A percentile compares a stretch with the other conserved stretches of the same genome.
Evolutionary conservation across 2,888 invertebrate genomes (phyloP).

Genomic region (Brachypterus glaber): DNA sequence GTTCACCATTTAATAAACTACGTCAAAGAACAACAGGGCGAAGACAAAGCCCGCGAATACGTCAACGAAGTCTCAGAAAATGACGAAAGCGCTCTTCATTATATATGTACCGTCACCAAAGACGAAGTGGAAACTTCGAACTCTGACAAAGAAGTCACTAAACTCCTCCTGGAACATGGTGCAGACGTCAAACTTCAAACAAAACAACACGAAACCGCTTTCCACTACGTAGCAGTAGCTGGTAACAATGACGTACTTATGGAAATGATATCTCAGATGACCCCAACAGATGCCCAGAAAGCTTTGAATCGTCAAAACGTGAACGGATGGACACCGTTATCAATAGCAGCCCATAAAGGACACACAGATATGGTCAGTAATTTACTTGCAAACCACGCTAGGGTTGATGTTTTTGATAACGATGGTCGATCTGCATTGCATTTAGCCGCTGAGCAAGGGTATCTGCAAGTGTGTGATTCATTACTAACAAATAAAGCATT

Average conservation of each 20-base stretch:
- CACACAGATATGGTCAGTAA: constrained; percentile 90
- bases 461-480: constrained; percentile 78
- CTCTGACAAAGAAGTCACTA: constrained; percentile 79
- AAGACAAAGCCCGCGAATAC: constrained; percentile 71
- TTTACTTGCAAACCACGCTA: constrained; percentile 84
- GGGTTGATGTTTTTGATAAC: constrained; percentile 97
- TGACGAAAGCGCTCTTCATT: constrained; percentile 91
- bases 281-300: constrained; percentile 80
- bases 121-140: constrained; percentile 64
- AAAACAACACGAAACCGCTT: constrained; percentile 84
- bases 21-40: constrained; percentile 64
- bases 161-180: constrained; percentile 79
- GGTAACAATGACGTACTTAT: constrained; percentile 92
- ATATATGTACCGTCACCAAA: constrained; percentile 82
- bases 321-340: constrained; percentile 92
- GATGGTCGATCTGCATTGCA: constrained; percentile 94
- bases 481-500: constrained; percentile 93
- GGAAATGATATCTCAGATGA: constrained; percentile 89
- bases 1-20: constrained; percentile 78
- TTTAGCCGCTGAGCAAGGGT: constrained; percentile 90
- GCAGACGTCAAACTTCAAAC: constrained; percentile 83
- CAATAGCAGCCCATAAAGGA: constrained; percentile 88
- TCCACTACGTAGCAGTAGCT: constrained; percentile 89
- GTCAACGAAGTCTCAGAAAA: constrained; percentile 84
- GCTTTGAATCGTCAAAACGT: constrained; percentile 91